phyloP scores from a whole-genome alignment of 2,797 vertebrate species.

The Gephyroberyx darwinii region DNA sequence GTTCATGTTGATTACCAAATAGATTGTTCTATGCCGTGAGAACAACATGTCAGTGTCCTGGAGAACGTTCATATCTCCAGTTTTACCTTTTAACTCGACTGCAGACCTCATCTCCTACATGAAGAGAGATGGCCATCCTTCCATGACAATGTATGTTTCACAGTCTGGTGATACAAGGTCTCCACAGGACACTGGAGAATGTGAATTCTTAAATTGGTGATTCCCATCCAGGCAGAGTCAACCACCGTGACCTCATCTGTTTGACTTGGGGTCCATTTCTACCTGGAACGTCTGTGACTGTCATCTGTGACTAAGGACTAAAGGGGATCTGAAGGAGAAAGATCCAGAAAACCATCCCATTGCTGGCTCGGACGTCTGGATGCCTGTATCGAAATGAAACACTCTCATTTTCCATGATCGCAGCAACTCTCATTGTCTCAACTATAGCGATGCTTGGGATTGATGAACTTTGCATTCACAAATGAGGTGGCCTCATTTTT shows the following conservation, averaged over 20 bases:
- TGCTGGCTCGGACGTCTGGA: background rate
- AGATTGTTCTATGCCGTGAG: too few species aligned
- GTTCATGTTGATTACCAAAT: too few species aligned
- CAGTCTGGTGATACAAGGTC: background rate
- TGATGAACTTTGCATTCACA: constrained; percentile 1
- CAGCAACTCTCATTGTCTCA: background rate
- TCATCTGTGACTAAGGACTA: constrained; percentile 4
- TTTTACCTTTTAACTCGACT: too few species aligned
- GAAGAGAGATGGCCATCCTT: too few species aligned
- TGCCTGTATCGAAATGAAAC: background rate
- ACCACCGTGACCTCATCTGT: constrained; percentile 48
- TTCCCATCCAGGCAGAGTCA: constrained; percentile 15
- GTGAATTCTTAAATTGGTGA: background rate
- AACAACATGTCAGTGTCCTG: too few species aligned
- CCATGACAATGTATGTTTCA: too few species aligned
- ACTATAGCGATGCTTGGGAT: background rate
- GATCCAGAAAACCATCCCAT: background rate
- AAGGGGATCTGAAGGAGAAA: too few species aligned
- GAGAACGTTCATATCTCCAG: too few species aligned
- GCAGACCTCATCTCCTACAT: too few species aligned
- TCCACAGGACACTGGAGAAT: background rate
- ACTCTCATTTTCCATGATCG: background rate
- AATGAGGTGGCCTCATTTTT: background rate
- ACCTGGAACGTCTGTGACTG: constrained; percentile 15
- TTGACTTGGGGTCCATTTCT: constrained; percentile 30